Evolutionary conservation across 2,888 invertebrate genomes (phyloP).

Genomic region (Oscheius sp.): DNA sequence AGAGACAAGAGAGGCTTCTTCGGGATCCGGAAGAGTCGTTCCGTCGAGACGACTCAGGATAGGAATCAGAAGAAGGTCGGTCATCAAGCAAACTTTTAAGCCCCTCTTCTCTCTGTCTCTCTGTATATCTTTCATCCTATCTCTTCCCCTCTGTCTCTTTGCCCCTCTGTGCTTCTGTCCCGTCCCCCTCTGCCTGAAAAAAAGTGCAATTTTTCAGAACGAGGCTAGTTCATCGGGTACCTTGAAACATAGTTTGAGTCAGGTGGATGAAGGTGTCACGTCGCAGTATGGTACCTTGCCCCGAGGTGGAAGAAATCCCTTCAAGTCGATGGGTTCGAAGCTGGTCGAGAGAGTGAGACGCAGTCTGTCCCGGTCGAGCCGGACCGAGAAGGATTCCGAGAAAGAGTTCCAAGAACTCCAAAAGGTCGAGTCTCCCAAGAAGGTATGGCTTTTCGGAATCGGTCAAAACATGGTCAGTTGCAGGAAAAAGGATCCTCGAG

Average conservation of each 20-base stretch:
- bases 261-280: conserved; percentile 51
- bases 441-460: conserved; percentile 25
- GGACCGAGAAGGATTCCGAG: conserved; percentile 47
- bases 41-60: conserved; percentile 64
- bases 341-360: conserved; percentile 68
- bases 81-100: neutral
- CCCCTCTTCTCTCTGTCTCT: no score
- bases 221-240: conserved; percentile 20
- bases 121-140: no score
- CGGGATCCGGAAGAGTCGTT: conserved; percentile 69
- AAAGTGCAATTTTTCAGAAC: conserved; percentile 7
- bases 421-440: conserved; percentile 45
- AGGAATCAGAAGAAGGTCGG: conserved; percentile 44
- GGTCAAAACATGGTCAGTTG: neutral
- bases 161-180: no score
- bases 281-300: conserved; percentile 57
- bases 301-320: conserved; percentile 58
- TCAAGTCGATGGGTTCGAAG: conserved; percentile 68
- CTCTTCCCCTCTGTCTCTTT: no score
- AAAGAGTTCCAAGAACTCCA: conserved; percentile 43
- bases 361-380: conserved; percentile 58
- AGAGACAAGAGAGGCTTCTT: conserved; percentile 64
- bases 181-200: neutral
- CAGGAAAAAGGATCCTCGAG: conserved; percentile 45
- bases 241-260: conserved; percentile 50